phyloP scores from a whole-genome alignment of 1,140 invertebrate genomes.

The Drosophila tropicalis region DNA sequence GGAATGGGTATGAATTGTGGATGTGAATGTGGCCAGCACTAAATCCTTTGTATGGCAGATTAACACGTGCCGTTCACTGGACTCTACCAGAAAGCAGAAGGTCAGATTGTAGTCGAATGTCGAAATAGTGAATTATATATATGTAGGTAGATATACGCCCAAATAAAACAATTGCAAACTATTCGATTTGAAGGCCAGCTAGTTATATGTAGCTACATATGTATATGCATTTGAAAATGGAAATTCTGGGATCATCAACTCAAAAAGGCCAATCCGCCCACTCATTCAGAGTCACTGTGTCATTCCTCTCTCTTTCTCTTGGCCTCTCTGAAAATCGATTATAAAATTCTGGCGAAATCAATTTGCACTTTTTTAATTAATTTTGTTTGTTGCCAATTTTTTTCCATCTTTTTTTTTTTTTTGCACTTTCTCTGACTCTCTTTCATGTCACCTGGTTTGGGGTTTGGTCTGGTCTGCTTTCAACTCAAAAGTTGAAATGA shows the following conservation, averaged over 20 bases:
- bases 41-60: conserved; percentile 77
- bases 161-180: conserved; percentile 36
- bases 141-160: conserved; percentile 2
- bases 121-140: conserved; percentile 3
- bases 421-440: neutral
- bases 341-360: conserved; percentile 44
- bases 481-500: neutral
- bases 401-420: no score
- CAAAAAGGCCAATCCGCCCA: no score
- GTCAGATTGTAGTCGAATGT: conserved; percentile 51
- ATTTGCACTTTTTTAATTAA: conserved; percentile 68
- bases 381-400: conserved; percentile 20
- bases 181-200: neutral
- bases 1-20: conserved; percentile 29
- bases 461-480: neutral
- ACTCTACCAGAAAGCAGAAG: conserved; percentile 48
- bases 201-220: neutral
- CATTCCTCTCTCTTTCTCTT: neutral
- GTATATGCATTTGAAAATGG: conserved; percentile 1
- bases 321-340: conserved; percentile 23
- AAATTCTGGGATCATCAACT: neutral
- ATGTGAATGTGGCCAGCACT: conserved; percentile 29
- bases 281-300: neutral
- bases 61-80: conserved; percentile 67
- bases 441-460: conserved; percentile 19